Evolutionary conservation across 2,797 vertebrate genomes (phyloP).

Genomic region (Borostomias antarcticus): DNA sequence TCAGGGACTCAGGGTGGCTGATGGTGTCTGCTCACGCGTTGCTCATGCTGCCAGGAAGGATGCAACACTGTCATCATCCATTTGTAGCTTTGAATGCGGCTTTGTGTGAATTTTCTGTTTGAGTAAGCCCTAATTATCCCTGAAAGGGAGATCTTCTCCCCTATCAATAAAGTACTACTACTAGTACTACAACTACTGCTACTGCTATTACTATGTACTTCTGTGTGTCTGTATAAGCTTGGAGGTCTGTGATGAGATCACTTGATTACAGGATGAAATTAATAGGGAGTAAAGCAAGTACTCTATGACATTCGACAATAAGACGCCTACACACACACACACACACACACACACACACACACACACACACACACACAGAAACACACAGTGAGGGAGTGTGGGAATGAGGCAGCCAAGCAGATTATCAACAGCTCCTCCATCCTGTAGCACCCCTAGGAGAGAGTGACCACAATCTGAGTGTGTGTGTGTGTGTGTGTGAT

Average conservation of each 20-base stretch:
- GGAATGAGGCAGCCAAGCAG: constrained; percentile 39
- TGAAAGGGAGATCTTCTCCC: too few species aligned
- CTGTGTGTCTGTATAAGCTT: too few species aligned
- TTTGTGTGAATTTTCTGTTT: background rate
- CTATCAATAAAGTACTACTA: too few species aligned
- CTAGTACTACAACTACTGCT: too few species aligned
- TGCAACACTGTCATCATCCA: background rate
- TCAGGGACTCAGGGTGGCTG: background rate
- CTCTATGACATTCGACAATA: too few species aligned
- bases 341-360: constrained; percentile 13
- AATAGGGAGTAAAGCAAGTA: too few species aligned
- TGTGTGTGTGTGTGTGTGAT: constrained; percentile 41
- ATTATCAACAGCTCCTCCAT: constrained; percentile 64
- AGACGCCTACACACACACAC: background rate
- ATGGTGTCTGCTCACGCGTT: background rate
- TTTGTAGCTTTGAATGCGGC: background rate
- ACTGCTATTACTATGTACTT: too few species aligned
- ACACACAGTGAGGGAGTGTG: constrained; percentile 36
- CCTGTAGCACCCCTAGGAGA: constrained; percentile 57
- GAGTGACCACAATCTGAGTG: constrained; percentile 53
- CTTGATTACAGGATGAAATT: too few species aligned
- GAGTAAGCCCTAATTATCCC: background rate
- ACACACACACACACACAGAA: background rate
- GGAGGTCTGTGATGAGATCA: too few species aligned
- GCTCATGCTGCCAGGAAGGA: background rate